Evolutionary conservation across 1,140 invertebrate genomes (phyloP), one percentile per base, ranked within the genome.

Genomic region (Antheraea pernyi): DNA sequence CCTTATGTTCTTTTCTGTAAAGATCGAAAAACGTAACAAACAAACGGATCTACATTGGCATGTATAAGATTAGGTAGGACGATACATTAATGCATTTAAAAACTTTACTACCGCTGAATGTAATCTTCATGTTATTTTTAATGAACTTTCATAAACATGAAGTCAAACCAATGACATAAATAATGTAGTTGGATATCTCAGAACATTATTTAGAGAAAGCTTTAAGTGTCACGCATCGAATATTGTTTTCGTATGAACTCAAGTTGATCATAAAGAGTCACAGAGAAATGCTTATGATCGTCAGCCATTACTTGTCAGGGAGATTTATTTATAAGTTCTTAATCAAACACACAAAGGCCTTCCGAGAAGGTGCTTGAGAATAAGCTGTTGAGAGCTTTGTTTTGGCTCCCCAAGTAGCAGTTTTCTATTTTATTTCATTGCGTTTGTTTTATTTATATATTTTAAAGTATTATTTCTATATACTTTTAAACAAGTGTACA

Each of bases 301-400:
- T 61, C 30, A 61, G 60, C 60, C 30, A 22, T 61, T 30, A 61
- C 60, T 30, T 61, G 19, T 61, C 60, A 36, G 19, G 30, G 60
- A 80, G 79, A 82, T 83, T 85, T 86, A 86, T 87, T 86, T 89
- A 82, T 84, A 85, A 83, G 81, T 85, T 84, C 84, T 85, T 82
- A 83, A 88, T 89, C 83, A 89, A 85, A 82, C 69, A 80, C 59
- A 74, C 75, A 53, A 74, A 77, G 76, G 77, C 75, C 76, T 88
- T 90, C 84, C 77, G 66, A 86, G 86, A 88, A 88, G 79, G 74
- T 73, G 62, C 77, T 77, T 77, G 66, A 79, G 83, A 83, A 84
- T 82, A 84, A 86, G 83, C 78, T 73, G 71, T 78, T 69, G 63
- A 72, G 69, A 53, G 72, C 74, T 83, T 86, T 88, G 88, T 88